Evolutionary conservation across 1,140 invertebrate genomes (phyloP).

Genomic region (Listronotus bonariensis): DNA sequence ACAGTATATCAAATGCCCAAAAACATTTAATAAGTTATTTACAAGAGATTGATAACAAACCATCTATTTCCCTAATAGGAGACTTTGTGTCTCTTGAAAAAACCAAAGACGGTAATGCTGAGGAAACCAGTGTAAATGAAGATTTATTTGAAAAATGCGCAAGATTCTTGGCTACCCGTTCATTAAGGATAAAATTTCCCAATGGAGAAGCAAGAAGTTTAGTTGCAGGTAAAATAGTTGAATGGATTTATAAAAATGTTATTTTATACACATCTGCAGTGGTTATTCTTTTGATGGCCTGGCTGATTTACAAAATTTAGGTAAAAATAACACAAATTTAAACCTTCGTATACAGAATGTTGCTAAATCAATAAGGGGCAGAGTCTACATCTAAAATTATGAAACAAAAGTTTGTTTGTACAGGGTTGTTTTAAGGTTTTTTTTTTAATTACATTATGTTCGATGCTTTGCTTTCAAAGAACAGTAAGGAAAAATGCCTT

Average conservation of each 20-base stretch:
- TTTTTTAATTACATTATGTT: too few species aligned
- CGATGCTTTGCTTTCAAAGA: too few species aligned
- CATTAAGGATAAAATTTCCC: conserved; percentile 55
- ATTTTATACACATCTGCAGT: conserved; percentile 14
- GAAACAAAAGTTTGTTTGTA: too few species aligned
- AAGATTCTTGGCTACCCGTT: conserved; percentile 56
- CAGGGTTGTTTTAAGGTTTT: too few species aligned
- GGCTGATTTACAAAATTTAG: conserved; percentile 4
- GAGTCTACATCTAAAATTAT: too few species aligned
- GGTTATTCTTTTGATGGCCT: conserved; percentile 4
- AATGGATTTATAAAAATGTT: conserved; percentile 23
- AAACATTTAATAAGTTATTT: conserved; percentile 56
- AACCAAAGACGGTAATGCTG: conserved; percentile 43
- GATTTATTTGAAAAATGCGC: conserved; percentile 54
- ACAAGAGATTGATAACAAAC: conserved; percentile 54
- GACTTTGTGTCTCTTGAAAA: conserved; percentile 51
- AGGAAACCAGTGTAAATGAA: conserved; percentile 44
- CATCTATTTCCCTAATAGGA: conserved; percentile 54
- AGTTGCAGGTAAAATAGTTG: conserved; percentile 42
- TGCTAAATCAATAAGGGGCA: too few species aligned
- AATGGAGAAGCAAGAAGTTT: conserved; percentile 49
- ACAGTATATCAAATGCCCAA: conserved; percentile 50
- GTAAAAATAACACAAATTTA: conserved; percentile 1
- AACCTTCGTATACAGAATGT: too few species aligned
- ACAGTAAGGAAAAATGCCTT: too few species aligned